Percentiles rank a stretch among this genome's conserved stretches.
Evolutionary conservation across 2,113 vertebrate species (phyloP).

Genomic region (Bubo bubo): DNA sequence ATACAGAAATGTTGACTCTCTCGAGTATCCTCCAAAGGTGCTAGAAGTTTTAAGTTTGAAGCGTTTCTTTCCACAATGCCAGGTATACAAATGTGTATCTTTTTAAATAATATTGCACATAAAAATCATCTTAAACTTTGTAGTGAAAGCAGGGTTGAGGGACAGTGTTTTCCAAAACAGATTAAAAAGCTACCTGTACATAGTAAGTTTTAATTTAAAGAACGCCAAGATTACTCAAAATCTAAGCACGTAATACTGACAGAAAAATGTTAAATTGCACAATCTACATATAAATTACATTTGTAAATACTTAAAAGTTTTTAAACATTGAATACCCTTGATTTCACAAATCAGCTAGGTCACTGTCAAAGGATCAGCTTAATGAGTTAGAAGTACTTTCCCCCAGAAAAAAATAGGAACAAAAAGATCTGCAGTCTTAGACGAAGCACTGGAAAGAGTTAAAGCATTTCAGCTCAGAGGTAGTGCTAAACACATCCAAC

Average conservation of each 20-base stretch:
- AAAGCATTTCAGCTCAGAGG: constrained; percentile 77
- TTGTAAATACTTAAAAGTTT: constrained; percentile 66
- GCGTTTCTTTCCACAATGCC: constrained; percentile 27
- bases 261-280: constrained; percentile 71
- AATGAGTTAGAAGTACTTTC: constrained; percentile 39
- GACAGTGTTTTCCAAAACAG: constrained; percentile 64
- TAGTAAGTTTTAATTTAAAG: constrained; percentile 65
- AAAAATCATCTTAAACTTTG: constrained; percentile 52
- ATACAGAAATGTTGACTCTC: not conserved
- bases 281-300: constrained; percentile 73
- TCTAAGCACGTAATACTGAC: constrained; percentile 75
- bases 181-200: constrained; percentile 72
- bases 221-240: constrained; percentile 71
- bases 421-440: constrained; percentile 57
- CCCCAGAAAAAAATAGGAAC: not conserved
- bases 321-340: constrained; percentile 65
- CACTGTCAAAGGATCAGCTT: constrained; percentile 53
- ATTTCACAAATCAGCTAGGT: constrained; percentile 66
- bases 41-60: constrained; percentile 37
- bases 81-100: constrained; percentile 38
- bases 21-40: constrained; percentile 51
- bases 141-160: constrained; percentile 57
- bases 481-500: constrained; percentile 78
- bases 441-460: constrained; percentile 68
- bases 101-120: constrained; percentile 72